Evolutionary conservation across 2,888 invertebrate species (phyloP).

Genomic region (Omphaloscelis lunosa): DNA sequence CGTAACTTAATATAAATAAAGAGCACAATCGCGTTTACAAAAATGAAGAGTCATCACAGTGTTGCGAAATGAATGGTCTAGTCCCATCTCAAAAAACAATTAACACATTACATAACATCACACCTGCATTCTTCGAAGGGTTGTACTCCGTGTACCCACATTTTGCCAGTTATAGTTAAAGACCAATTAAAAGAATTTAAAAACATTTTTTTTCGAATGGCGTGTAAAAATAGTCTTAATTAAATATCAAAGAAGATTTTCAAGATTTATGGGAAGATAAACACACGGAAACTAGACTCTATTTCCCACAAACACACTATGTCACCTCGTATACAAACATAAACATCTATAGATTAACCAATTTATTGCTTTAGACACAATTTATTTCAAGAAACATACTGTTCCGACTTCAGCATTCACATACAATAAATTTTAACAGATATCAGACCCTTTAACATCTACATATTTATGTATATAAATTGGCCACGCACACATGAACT

Average conservation of each 20-base stretch:
- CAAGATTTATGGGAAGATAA: slow-evolving; percentile 15
- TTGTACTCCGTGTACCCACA: too few species aligned
- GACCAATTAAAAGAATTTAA: not conserved
- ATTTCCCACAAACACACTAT: slow-evolving; percentile 23
- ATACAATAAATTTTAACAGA: slow-evolving; percentile 31
- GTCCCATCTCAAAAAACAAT: too few species aligned
- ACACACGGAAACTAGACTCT: slow-evolving; percentile 23
- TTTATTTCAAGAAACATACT: slow-evolving; percentile 39
- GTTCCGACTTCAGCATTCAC: slow-evolving; percentile 26
- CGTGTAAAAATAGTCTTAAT: not conserved
- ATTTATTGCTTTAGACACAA: slow-evolving; percentile 26
- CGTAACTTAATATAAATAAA: too few species aligned
- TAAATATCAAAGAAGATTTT: slow-evolving; percentile 27
- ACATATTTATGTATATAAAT: not conserved
- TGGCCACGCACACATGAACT: slow-evolving; percentile 9
- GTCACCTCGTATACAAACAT: slow-evolving; percentile 23
- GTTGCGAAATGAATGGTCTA: too few species aligned
- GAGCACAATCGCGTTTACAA: too few species aligned
- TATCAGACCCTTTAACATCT: not conserved
- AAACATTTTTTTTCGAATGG: not conserved
- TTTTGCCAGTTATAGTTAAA: too few species aligned
- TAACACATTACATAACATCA: too few species aligned
- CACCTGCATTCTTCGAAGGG: too few species aligned
- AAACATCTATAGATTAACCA: slow-evolving; percentile 41
- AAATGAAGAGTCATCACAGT: too few species aligned